Evolutionary conservation across 2,113 vertebrate genomes (phyloP), one percentile per base, ranked within the genome.

Genomic region (Atherinomorus stipes): DNA sequence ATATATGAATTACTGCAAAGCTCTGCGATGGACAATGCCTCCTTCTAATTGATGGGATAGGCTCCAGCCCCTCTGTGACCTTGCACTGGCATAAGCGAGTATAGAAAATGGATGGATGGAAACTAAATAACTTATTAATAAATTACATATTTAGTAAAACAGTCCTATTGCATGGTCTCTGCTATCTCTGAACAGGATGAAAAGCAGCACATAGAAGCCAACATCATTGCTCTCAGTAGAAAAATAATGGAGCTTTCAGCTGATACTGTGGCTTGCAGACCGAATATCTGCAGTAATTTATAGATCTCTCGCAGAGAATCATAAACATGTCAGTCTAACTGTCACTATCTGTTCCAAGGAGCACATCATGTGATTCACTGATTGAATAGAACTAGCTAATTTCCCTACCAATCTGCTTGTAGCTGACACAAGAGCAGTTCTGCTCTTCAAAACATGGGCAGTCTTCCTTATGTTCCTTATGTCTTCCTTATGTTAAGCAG

Each of bases 381-480:
- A 89, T 88, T 79, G 83, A 66, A 77, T 10, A 52, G 65, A 78
- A 58, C 77, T 21, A 64, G 62, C 42, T 63, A 85, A 79, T 85
- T 78, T 75, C 65, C 64, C 71, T 19, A 28, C 78, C 74, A 56
- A 85, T 84, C 82, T 69, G 78, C 64, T 77, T 51, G 74, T 44
- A 47, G 61, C 61, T 80, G 76, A 88, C 74, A 83, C 72, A 62
- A 81, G 87, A 88, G 80, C 74, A 74, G 74, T 50, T 68, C 79
- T 67, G 58, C 53, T 16, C 40, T 66, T 57, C 25, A 82, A 89
- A 90, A 88, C 64, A 64, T 73, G 82, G 80, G n/a, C 84, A 85
- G 62, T 62, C 51, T 62, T 88, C 64, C 54, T 76, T 71, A 44
- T 62, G 58, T 70, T 77, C n/a, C n/a, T n/a, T n/a, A n/a, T n/a